Percentiles rank a stretch among this genome's conserved stretches.
Conservation (phyloP, 2,888 invertebrate genomes). For the Ennomos fuscantarius region DNA sequence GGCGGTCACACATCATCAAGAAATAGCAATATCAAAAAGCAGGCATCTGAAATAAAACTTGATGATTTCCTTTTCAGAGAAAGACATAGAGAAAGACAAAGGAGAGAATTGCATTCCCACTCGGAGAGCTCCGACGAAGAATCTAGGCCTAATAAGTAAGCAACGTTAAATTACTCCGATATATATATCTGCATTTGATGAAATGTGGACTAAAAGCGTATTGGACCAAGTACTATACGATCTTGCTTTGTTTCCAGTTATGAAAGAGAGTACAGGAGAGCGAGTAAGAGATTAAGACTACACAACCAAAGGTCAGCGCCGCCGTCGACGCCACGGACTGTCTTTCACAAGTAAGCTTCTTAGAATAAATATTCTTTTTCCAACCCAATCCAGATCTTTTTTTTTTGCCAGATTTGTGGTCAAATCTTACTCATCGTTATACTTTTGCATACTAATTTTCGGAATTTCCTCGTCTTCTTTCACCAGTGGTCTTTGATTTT, state of each 20-base stretch:
- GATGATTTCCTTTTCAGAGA: constrained; percentile 58
- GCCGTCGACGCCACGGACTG: constrained; percentile 85
- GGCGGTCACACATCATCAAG: too few relatives aligned
- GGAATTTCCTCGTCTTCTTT: too few relatives aligned
- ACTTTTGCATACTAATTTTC: too few relatives aligned
- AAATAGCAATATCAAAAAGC: too few relatives aligned
- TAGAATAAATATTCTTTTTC: neutral
- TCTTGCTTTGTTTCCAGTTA: constrained; percentile 62
- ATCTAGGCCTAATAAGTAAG: constrained; percentile 85
- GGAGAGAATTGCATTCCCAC: constrained; percentile 78
- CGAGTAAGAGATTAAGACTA: constrained; percentile 85
- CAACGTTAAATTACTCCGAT: too few relatives aligned
- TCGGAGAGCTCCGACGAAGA: constrained; percentile 89
- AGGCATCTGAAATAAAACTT: too few relatives aligned
- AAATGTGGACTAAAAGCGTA: too few relatives aligned
- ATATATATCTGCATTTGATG: neutral
- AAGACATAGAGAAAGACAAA: constrained; percentile 79
- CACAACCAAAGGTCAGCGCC: constrained; percentile 73
- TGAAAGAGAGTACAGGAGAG: constrained; percentile 81
- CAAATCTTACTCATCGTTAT: too few relatives aligned
- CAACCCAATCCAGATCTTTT: too few relatives aligned
- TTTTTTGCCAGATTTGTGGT: too few relatives aligned
- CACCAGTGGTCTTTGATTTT: too few relatives aligned
- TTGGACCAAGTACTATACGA: neutral
- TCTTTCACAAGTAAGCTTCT: constrained; percentile 87